phyloP scores from a whole-genome alignment of 2,797 vertebrate species.

The Gallinago solitaria region DNA sequence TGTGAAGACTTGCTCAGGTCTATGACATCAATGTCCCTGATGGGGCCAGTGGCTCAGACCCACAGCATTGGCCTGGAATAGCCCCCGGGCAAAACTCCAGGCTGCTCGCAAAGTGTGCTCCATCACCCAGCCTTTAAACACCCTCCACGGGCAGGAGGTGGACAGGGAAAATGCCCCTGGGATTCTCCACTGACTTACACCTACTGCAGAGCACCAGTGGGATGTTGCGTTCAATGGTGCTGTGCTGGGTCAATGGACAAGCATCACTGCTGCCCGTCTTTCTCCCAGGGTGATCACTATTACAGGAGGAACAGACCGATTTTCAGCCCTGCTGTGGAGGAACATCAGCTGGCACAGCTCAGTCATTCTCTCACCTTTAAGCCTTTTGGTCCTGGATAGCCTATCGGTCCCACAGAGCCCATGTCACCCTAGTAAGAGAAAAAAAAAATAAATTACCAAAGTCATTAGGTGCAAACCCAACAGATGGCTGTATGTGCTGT shows the following conservation, averaged over 20 bases:
- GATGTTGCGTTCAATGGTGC: background rate
- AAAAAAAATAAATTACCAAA: background rate
- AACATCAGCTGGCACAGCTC: background rate
- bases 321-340: background rate
- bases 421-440: slow-evolving; percentile 88
- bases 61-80: background rate
- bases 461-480: background rate
- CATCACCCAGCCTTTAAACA: background rate
- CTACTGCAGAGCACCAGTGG: background rate
- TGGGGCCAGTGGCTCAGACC: background rate
- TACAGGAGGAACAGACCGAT: background rate
- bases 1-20: background rate
- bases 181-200: background rate
- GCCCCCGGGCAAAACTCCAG: background rate
- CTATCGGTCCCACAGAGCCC: slow-evolving; percentile 88
- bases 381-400: slow-evolving; percentile 90
- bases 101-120: background rate
- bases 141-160: background rate
- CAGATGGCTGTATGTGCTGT: background rate
- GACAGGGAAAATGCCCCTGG: background rate
- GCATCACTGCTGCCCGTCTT: background rate
- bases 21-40: background rate
- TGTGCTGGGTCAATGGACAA: background rate
- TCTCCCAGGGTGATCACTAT: background rate
- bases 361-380: slow-evolving; percentile 87